These are phyloP conservation scores for Struthidea cinerea DNA, from an alignment of 2,113 vertebrate genomes.

Conservation along the genomic window DNA sequence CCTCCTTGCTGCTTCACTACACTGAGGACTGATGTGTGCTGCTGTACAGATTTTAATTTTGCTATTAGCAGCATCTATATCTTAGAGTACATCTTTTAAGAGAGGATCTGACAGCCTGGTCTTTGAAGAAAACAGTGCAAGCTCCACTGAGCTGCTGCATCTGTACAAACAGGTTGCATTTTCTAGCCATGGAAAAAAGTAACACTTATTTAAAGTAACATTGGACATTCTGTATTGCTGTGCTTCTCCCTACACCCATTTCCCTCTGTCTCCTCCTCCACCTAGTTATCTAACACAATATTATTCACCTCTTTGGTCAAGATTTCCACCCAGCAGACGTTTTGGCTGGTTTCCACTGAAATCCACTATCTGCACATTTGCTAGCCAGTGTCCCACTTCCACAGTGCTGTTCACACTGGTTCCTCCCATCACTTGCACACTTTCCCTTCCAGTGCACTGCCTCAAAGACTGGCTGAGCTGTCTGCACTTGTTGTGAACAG, in stretches of 20 bases:
- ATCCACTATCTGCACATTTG: conserved; percentile 30
- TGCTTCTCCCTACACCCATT: background rate
- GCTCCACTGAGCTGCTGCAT: background rate
- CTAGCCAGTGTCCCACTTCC: background rate
- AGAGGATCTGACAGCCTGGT: background rate
- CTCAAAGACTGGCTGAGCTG: background rate
- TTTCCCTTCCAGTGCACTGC: background rate
- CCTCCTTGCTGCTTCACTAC: background rate
- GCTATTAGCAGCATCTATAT: background rate
- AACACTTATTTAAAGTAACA: background rate
- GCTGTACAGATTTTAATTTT: background rate
- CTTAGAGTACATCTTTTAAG: background rate
- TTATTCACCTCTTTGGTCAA: conserved; percentile 25
- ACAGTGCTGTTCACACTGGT: background rate
- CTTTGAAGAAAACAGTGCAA: background rate
- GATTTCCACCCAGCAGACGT: background rate
- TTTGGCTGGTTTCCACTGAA: conserved; percentile 17
- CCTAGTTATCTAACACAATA: background rate
- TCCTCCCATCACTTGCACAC: background rate
- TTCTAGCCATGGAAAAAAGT: background rate
- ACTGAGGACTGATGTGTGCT: background rate
- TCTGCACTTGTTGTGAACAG: background rate
- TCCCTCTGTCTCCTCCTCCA: background rate
- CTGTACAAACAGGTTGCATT: background rate
- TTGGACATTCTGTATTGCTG: background rate